Evolutionary conservation across 1,140 invertebrate species (phyloP), one percentile per base, ranked within the genome.

Genomic region (Leptinotarsa defecta): DNA sequence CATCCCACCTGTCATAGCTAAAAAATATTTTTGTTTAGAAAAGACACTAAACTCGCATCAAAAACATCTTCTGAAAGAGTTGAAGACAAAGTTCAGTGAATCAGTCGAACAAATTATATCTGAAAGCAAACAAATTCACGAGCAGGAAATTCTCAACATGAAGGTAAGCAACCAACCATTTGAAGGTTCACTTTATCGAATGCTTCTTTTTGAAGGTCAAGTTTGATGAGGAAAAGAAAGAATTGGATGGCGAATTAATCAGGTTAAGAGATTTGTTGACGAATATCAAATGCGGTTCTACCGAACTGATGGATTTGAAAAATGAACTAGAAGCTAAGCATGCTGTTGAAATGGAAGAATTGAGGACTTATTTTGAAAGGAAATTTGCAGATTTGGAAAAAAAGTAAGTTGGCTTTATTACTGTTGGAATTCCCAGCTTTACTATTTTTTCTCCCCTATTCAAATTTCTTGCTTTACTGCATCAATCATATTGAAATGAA

Each of bases 381-480:
- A 93, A 93, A 83, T 94, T 92, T 81, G 87, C 90, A 0, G 91
- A 94, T 78, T 88, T 94, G 84, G 91, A 93, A 83, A 92, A 93
- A 80, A 91, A 93, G 87, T 93, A 84, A 87, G 86, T 84, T 34
- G 34, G 8, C 34, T 43, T 11, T 11, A 8, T 43, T 43, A 43
- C 8, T 11, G 2, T 43, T 43, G 34, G 34, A 43, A 43, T 43
- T 43, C 8, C 8, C 11, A 43, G 34, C 8, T 11, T 8, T 43
- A 3, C 34, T 43, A 11, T 62, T 62, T 62, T 20, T 62, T 62
- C 2, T 8, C 20, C 3, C 20, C 5, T 62, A 17, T n/a, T 20
- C 61, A 62, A 62, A n/a, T 62, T 62, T n/a, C 61, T 62, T 43
- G 34, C 34, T 43, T 34, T 34, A 34, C 27, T 34, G 6, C 27